Evolutionary conservation across 2,113 vertebrate genomes (phyloP).

Genomic region (Coracopsis vasa): DNA sequence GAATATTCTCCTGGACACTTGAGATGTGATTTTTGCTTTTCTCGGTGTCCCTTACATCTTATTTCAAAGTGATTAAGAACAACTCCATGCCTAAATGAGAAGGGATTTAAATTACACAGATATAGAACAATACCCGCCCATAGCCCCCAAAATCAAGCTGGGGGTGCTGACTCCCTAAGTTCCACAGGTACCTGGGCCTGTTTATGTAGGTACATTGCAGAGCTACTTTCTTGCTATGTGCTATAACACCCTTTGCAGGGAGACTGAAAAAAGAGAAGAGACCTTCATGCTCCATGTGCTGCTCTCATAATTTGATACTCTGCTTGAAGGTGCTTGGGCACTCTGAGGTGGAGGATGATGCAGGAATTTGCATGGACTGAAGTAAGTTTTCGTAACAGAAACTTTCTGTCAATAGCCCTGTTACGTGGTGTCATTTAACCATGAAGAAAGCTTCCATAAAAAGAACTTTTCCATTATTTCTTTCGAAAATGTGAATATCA

Average conservation of each 20-base stretch:
- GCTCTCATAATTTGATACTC: neutral
- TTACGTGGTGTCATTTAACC: fast-evolving
- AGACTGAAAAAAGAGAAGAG: neutral
- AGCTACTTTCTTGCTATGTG: neutral
- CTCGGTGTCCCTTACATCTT: neutral
- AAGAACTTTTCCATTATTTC: neutral
- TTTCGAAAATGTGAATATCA: neutral
- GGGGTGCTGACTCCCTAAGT: neutral
- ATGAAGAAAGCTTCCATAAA: neutral
- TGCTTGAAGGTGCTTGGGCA: neutral
- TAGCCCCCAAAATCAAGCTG: neutral
- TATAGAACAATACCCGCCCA: neutral
- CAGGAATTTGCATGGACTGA: neutral
- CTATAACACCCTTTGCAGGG: neutral
- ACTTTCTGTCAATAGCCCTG: neutral
- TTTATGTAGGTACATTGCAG: neutral
- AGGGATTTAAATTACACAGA: neutral
- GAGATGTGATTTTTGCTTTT: neutral
- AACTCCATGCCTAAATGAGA: neutral
- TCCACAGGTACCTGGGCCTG: neutral
- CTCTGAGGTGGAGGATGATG: neutral
- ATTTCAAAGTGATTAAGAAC: neutral
- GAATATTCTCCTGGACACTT: neutral
- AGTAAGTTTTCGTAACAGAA: neutral
- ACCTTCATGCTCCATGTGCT: fast-evolving